Conservation (phyloP, 2,113 vertebrate species). For the Calypte anna region DNA sequence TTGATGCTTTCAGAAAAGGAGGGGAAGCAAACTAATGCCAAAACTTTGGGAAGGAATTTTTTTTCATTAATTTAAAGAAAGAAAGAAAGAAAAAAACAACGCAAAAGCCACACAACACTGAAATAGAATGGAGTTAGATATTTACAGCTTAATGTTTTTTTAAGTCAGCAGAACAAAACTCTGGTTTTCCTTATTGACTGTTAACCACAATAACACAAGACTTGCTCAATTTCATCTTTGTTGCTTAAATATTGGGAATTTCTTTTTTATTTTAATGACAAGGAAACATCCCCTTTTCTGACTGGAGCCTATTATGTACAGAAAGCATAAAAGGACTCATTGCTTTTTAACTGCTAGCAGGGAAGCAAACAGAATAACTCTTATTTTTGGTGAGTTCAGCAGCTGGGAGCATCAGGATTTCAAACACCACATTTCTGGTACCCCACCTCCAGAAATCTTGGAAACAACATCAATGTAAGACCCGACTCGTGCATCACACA, state of each 20-base stretch:
- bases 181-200: conserved; percentile 71
- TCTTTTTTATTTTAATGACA: conserved; percentile 67
- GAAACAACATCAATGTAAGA: neutral
- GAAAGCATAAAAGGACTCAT: conserved; percentile 71
- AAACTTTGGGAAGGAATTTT: neutral
- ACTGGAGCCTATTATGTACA: conserved; percentile 66
- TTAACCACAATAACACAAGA: conserved; percentile 67
- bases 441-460: neutral
- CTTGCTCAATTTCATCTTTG: conserved; percentile 64
- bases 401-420: conserved; percentile 21
- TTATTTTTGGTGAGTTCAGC: neutral
- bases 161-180: conserved; percentile 68
- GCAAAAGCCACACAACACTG: neutral
- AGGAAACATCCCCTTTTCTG: conserved; percentile 69
- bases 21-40: neutral
- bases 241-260: conserved; percentile 67
- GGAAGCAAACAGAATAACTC: neutral
- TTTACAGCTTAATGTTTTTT: conserved; percentile 64
- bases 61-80: conserved; percentile 29
- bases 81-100: neutral
- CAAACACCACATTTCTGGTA: neutral
- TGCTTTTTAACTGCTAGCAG: conserved; percentile 69
- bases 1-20: neutral
- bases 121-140: conserved; percentile 63
- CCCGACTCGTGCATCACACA: neutral